Evolutionary conservation across 30 jellyfish, hydroid and myxozoan species (phyloP), one percentile per base, ranked within the genome.

Genomic region (Catostylus mosaicus): DNA sequence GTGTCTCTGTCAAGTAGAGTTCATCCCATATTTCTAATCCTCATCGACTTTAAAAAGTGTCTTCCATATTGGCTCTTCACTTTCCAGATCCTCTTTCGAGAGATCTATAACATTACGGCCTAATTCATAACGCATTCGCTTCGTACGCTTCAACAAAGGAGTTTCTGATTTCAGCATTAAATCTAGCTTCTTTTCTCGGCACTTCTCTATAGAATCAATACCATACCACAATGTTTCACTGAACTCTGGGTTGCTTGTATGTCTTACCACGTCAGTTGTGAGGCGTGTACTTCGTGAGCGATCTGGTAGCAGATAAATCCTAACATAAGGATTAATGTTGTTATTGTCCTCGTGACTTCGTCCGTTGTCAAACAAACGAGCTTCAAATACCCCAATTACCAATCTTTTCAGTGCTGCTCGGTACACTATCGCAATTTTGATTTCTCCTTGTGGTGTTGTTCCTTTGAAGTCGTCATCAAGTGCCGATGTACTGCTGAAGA

Each of bases 231-330:
- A 29, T 10, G 96, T 78, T 50, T 88, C 92, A 68, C 82, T 78
- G 33, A 88, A 88, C 36, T 81, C 83, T 16, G 96, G 92, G 75
- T 88, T 88, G 43, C 61, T 69, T 19, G 92, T 67, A 27, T 72
- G 85, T 36, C 63, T 70, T 23, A 80, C 86, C 22, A 78, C 83
- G 23, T 77, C 96, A 30, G 96, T 88, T 0, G 92, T 78, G 48
- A 88, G 73, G 3, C 96, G 91, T 0, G 85, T 77, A 45, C 79
- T 62, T 30, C 89, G 88, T 22, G 96, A 77, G 33, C 86, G 91
- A 77, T 88, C 96, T 29, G 96, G 89, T 43, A 88, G 63, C 79
- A 88, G 31, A 73, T 88, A 88, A 19, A 88, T 67, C 36, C 96
- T 37, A 48, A 88, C 89, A 46, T 88, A 88, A 3, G 96, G 92